Percentiles rank a stretch among this genome's conserved stretches.
Conservation (phyloP, 2,113 vertebrate species). For the Lophotis ruficrista region DNA sequence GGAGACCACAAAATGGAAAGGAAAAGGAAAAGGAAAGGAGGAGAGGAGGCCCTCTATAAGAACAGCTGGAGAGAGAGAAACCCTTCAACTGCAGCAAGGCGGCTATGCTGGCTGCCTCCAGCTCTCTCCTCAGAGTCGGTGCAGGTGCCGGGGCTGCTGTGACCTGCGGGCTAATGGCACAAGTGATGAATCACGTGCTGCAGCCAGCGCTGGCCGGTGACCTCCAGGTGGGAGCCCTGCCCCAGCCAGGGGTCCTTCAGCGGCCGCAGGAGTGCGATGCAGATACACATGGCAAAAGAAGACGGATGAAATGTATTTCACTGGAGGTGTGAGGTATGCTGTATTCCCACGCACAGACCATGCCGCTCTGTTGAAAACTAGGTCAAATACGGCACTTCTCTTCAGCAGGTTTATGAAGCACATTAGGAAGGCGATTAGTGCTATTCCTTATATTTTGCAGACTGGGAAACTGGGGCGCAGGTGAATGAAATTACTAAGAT, state of each 20-base stretch:
- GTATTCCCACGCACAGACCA: not conserved
- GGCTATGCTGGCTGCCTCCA: not conserved
- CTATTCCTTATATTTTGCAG: not conserved
- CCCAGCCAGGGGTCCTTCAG: not conserved
- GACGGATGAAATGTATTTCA: not conserved
- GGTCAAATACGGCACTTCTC: fast-evolving
- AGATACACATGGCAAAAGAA: not conserved
- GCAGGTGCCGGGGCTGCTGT: not conserved
- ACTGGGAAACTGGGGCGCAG: not conserved
- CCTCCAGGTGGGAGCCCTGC: not conserved
- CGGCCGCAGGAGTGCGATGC: fast-evolving
- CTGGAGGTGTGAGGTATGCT: not conserved
- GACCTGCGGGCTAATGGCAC: not conserved
- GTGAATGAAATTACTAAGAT: not conserved
- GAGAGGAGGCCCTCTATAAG: not conserved
- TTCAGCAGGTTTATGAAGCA: not conserved
- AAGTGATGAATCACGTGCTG: not conserved
- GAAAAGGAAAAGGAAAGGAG: not conserved
- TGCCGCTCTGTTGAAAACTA: fast-evolving
- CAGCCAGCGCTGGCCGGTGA: fast-evolving
- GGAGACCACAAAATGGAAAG: not conserved
- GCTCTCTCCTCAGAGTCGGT: fast-evolving
- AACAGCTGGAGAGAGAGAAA: not conserved
- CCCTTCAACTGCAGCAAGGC: fast-evolving
- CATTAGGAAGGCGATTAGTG: not conserved